phyloP scores from a whole-genome alignment of 2,888 invertebrate genomes.

The Pammene aurita region DNA sequence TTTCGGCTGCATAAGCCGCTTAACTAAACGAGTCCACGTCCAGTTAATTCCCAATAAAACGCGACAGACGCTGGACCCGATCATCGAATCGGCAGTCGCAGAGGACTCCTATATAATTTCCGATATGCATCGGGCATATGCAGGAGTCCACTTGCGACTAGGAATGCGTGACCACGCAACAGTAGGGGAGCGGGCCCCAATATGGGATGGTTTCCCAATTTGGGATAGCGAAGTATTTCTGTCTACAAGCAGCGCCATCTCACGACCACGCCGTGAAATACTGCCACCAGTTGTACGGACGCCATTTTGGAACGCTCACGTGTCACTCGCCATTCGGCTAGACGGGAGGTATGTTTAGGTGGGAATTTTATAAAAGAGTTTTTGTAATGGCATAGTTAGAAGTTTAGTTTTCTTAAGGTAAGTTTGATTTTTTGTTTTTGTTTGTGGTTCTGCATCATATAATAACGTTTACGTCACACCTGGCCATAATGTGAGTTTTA shows the following conservation, averaged over 20 bases:
- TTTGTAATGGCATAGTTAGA: background rate
- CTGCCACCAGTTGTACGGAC: too few species aligned
- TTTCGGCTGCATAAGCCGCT: slow-evolving; percentile 26
- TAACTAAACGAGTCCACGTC: slow-evolving; percentile 6
- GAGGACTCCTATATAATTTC: slow-evolving; percentile 18
- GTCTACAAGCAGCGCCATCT: too few species aligned
- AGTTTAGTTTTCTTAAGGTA: slow-evolving; percentile 12
- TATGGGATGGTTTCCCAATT: too few species aligned
- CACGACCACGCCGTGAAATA: too few species aligned
- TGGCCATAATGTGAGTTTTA: too few species aligned
- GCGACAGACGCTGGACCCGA: slow-evolving; percentile 9
- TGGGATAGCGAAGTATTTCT: too few species aligned
- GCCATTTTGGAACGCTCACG: too few species aligned
- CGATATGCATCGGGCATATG: slow-evolving; percentile 3
- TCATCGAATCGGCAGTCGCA: background rate
- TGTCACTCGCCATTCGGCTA: too few species aligned
- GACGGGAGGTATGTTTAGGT: too few species aligned
- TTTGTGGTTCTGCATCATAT: slow-evolving; percentile 8
- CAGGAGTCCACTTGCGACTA: background rate
- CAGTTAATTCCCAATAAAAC: background rate
- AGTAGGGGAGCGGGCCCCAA: too few species aligned
- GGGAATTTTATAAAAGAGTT: background rate
- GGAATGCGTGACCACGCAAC: slow-evolving; percentile 10
- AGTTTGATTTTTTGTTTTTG: slow-evolving; percentile 6
- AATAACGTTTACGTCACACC: too few species aligned